These are phyloP conservation scores for Brachionus manjavacas DNA, from an alignment of 1,140 invertebrate genomes.

Conservation along the genomic window DNA sequence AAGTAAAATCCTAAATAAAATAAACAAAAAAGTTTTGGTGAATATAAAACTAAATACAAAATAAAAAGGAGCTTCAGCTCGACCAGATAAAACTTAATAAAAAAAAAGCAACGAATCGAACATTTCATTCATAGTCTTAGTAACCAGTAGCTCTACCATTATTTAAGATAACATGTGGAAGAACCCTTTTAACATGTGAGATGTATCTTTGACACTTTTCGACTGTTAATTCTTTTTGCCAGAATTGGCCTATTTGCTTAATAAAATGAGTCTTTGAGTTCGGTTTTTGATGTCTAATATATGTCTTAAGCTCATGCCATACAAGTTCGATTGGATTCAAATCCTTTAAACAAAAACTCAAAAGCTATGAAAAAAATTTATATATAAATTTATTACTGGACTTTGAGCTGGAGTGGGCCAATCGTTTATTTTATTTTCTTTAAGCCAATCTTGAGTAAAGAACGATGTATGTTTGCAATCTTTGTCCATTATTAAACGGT, in stretches of 20 bases:
- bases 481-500: neutral
- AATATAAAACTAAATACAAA: neutral
- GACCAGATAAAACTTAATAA: neutral
- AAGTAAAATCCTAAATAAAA: too few species aligned
- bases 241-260: neutral
- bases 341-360: neutral
- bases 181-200: neutral
- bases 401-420: neutral
- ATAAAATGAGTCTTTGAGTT: neutral
- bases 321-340: constrained; percentile 29
- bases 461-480: neutral
- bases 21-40: neutral
- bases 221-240: neutral
- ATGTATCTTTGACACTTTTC: constrained; percentile 9
- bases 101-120: neutral
- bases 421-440: neutral
- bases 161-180: neutral
- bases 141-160: neutral
- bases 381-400: neutral
- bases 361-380: neutral
- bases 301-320: neutral
- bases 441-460: neutral
- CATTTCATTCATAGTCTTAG: neutral
- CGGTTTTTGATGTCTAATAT: neutral
- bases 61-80: neutral